These are phyloP conservation scores for Halcyon badia DNA, from an alignment of 2,797 vertebrate genomes.

Conservation along the genomic window DNA sequence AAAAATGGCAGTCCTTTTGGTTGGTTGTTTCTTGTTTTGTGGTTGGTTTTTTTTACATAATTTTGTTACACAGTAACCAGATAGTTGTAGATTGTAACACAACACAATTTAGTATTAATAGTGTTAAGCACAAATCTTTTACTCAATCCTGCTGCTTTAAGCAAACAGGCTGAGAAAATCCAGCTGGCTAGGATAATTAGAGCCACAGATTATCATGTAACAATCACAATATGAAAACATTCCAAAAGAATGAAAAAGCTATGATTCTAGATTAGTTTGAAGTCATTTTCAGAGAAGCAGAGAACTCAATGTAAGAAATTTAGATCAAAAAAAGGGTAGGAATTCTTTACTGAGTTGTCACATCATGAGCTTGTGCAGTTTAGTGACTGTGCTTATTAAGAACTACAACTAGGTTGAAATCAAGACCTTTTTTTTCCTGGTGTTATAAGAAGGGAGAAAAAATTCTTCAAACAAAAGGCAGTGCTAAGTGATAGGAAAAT, in stretches of 20 bases:
- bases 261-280: conserved; percentile 49
- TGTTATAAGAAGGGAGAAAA: neutral
- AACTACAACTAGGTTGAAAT: neutral
- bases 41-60: neutral
- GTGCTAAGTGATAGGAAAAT: neutral
- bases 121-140: conserved; percentile 20
- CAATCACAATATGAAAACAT: conserved; percentile 66
- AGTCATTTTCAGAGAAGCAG: conserved; percentile 62
- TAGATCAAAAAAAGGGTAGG: neutral
- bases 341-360: neutral
- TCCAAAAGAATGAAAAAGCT: conserved; percentile 60
- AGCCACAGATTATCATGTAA: conserved; percentile 58
- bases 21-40: too few species aligned
- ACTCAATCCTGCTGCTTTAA: conserved; percentile 37
- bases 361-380: neutral
- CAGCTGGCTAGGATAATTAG: conserved; percentile 65
- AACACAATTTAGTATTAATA: neutral
- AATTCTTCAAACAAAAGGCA: neutral
- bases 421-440: neutral
- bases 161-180: conserved; percentile 48
- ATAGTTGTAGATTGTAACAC: neutral
- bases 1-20: too few species aligned
- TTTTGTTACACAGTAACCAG: neutral
- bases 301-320: conserved; percentile 44
- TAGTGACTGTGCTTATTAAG: neutral